phyloP scores from a whole-genome alignment of 2,888 invertebrate species.

The Drosophila emarginata region DNA sequence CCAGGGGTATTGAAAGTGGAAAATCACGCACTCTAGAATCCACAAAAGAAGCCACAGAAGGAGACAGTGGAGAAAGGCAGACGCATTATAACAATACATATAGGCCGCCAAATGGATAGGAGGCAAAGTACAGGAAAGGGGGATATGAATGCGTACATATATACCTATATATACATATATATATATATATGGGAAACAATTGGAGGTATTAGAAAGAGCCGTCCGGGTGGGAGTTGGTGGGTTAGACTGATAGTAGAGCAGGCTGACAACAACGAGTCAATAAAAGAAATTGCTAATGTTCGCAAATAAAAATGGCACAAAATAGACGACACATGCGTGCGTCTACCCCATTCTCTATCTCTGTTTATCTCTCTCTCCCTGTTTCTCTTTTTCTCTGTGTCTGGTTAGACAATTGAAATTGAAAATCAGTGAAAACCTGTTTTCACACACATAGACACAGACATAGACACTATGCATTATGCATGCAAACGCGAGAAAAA shows the following conservation, averaged over 20 bases:
- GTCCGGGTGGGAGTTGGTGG: neutral
- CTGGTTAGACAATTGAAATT: conserved; percentile 67
- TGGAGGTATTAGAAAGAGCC: conserved; percentile 29
- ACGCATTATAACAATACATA: conserved; percentile 23
- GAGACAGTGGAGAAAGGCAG: too few species aligned
- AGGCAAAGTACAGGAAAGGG: neutral
- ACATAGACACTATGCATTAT: conserved; percentile 2
- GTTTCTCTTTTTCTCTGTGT: neutral
- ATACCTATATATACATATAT: too few species aligned
- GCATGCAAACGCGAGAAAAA: conserved; percentile 4
- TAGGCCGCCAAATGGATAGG: neutral
- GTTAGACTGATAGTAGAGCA: conserved; percentile 29
- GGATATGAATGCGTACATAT: neutral
- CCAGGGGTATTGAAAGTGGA: conserved; percentile 38
- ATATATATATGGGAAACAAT: too few species aligned
- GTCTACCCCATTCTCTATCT: neutral
- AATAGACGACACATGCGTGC: conserved; percentile 29
- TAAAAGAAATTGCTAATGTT: conserved; percentile 73
- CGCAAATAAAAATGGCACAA: conserved; percentile 70
- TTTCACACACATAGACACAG: conserved; percentile 58
- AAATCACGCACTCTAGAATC: conserved; percentile 55
- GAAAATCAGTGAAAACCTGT: conserved; percentile 72
- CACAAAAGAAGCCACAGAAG: conserved; percentile 38
- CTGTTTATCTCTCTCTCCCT: neutral
- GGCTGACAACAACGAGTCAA: conserved; percentile 50